Percentiles rank a stretch among this genome's conserved stretches.
Conservation (phyloP, 2,113 vertebrate species). For the Ginglymostoma cirratum region DNA sequence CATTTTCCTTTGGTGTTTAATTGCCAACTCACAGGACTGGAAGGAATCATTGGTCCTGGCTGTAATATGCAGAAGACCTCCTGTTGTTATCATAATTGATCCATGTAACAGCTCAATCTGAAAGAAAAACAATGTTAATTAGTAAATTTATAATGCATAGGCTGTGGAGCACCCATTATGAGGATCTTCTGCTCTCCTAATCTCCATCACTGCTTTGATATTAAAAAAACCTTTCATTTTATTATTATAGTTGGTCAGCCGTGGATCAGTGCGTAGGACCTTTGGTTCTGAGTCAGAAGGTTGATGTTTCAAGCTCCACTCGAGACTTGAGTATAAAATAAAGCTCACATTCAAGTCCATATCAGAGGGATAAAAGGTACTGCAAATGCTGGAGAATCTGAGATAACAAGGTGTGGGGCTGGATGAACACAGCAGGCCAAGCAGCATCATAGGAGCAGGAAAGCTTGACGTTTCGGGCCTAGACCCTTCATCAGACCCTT, state of each 20-base stretch:
- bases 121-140: background rate
- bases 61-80: constrained; percentile 85
- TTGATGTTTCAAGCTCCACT: background rate
- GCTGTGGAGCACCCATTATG: background rate
- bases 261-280: background rate
- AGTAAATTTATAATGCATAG: background rate
- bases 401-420: no score
- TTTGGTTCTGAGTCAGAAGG: background rate
- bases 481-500: no score
- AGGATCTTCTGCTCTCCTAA: background rate
- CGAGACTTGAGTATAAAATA: background rate
- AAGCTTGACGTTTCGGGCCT: no score
- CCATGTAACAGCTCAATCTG: constrained; percentile 36
- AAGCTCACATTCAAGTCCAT: background rate
- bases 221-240: background rate
- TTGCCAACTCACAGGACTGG: constrained; percentile 66
- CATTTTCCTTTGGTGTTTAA: constrained; percentile 72
- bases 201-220: background rate
- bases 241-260: background rate
- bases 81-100: constrained; percentile 86
- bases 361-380: no score
- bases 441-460: no score
- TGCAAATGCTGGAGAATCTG: no score
- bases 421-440: no score
- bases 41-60: constrained; percentile 82